Base-by-base conservation (phyloP, 2,113 vertebrate genomes). In the Megaceryle torquata region DNA sequence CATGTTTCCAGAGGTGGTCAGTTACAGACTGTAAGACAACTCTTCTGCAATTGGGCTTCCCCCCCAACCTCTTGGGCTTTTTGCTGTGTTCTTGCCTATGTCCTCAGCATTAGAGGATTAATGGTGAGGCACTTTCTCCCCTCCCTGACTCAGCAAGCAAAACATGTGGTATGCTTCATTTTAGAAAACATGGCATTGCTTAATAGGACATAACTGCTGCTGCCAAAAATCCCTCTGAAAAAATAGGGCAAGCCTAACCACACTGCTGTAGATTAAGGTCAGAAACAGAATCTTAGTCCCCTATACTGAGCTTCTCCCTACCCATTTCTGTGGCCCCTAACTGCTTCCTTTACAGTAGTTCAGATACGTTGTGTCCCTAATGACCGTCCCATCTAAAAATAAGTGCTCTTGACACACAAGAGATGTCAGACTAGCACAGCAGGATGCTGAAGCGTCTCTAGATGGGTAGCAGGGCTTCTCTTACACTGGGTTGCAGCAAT, bases 311-410 rank as follows among this genome's bases (percentile, higher is more conserved):
- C n/a, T 80, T 84, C 82, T 84, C 60, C 24, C 72, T 48, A 3
- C 20, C 33, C 29, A 35, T 43, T 71, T 60, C 61, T 87, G 48
- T 74, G 87, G 69, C 31, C 65, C 39, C 86, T 57, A 83, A 84
- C 78, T 28, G 60, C 68, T 94, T 94, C 54, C 61, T 95, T 86
- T 93, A 90, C 91, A 71, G 93, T 84, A 88, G 96, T 84, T 83
- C 20, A 69, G 63, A 93, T 57, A 86, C 24, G 1, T 83, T 91
- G 84, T 92, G 91, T 92, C 79, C 89, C 83, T 41, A 96, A 29
- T 28, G 59, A 92, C 90, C 72, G 78, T 93, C 83, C 86, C 80
- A 80, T 70, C 94, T 95, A 97, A 97, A 97, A 97, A 96, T 97
- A 97, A 95, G 91, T 86, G 94, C 91, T 92, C 95, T 95, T 95